Percentiles rank a stretch among this genome's conserved stretches.
Evolutionary conservation across 2,888 invertebrate genomes (phyloP).

Genomic region (Alsophila aescularia): DNA sequence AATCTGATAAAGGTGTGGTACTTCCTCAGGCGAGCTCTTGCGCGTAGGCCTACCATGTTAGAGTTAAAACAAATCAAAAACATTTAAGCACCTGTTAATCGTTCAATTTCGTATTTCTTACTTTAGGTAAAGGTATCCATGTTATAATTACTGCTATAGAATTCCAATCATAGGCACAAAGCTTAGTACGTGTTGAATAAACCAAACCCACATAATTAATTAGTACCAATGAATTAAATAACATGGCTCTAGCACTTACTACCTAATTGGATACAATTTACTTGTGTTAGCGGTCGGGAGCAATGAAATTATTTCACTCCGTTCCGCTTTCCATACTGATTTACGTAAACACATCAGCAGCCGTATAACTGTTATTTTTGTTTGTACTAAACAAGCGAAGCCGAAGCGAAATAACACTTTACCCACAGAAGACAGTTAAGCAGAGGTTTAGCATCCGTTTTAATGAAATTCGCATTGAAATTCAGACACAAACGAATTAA

Average conservation of each 20-base stretch:
- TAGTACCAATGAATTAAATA: background rate
- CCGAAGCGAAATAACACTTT: slow-evolving; percentile 22
- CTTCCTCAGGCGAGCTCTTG: no score
- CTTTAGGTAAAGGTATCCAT: background rate
- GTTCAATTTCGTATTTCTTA: no score
- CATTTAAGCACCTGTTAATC: no score
- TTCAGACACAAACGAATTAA: slow-evolving; percentile 21
- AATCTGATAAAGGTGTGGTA: no score
- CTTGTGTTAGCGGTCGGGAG: background rate
- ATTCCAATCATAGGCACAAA: background rate
- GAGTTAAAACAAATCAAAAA: no score
- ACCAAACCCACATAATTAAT: background rate
- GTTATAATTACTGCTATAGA: background rate
- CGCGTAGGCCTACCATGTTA: no score
- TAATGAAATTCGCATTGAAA: slow-evolving; percentile 22
- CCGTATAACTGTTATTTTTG: slow-evolving; percentile 11
- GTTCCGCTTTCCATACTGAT: slow-evolving; percentile 14
- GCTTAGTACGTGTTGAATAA: background rate
- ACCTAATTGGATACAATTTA: background rate
- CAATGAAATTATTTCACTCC: slow-evolving; percentile 11
- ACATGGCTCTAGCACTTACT: slow-evolving; percentile 3
- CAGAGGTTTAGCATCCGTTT: slow-evolving; percentile 19
- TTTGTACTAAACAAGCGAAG: slow-evolving; percentile 11
- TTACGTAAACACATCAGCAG: slow-evolving; percentile 4
- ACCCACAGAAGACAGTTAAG: slow-evolving; percentile 23